Percentiles rank a stretch among this genome's conserved stretches.
Evolutionary conservation across 2,113 vertebrate species (phyloP).

Genomic region (Sceloporus undulatus): DNA sequence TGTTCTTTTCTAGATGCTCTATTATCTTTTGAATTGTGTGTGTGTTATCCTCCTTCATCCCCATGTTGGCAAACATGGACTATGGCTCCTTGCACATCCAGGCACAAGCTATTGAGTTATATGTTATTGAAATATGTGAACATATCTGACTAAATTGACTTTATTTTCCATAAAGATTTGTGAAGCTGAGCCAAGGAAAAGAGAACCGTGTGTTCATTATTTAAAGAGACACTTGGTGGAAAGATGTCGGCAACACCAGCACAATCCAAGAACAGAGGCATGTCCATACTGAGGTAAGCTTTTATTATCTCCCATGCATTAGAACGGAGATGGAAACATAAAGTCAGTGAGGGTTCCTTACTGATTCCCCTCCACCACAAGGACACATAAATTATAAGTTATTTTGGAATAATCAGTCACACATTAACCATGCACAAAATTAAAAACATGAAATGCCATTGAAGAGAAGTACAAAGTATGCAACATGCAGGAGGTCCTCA

Average conservation of each 20-base stretch:
- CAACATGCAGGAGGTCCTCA: not conserved
- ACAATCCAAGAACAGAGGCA: not conserved
- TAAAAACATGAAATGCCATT: not conserved
- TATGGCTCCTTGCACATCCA: not conserved
- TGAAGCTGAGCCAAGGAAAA: not conserved
- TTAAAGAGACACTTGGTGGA: not conserved
- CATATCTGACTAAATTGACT: too few species aligned
- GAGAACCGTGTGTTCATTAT: not conserved
- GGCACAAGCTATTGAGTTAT: not conserved
- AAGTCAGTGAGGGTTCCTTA: not conserved
- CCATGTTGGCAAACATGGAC: too few species aligned
- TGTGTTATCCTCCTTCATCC: too few species aligned
- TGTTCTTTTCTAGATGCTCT: too few species aligned
- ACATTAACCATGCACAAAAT: not conserved
- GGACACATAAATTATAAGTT: not conserved
- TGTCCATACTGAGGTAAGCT: not conserved
- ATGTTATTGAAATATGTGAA: not conserved
- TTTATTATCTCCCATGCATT: conserved; percentile 28
- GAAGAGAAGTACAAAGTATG: not conserved
- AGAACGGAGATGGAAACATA: not conserved
- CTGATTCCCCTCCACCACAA: not conserved
- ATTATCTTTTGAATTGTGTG: too few species aligned
- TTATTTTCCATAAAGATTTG: not conserved
- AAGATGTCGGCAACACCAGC: too few species aligned
- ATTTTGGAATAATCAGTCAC: not conserved